Conservation (phyloP, 2,113 vertebrate species). For the Trachemys scripta region DNA sequence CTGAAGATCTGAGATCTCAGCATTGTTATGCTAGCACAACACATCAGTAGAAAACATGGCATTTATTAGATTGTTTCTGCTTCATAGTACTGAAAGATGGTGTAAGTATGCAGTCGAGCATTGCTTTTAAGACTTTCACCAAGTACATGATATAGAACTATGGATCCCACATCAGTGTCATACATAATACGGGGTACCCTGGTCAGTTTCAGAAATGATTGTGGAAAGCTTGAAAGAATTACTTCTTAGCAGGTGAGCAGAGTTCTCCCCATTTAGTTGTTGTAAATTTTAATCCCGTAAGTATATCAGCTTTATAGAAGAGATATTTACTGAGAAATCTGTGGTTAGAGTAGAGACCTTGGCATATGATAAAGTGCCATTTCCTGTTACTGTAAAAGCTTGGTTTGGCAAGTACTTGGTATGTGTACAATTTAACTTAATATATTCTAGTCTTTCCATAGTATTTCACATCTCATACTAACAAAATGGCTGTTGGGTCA, state of each 20-base stretch:
- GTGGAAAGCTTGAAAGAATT: slow-evolving; percentile 36
- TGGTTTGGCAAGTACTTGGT: slow-evolving; percentile 20
- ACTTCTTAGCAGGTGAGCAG: slow-evolving; percentile 51
- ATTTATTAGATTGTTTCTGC: not conserved
- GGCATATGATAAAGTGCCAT: not conserved
- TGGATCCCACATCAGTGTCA: not conserved
- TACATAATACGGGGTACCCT: not conserved
- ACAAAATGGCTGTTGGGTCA: not conserved
- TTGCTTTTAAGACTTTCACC: not conserved
- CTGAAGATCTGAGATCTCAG: not conserved
- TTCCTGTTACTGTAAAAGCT: slow-evolving; percentile 32
- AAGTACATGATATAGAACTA: rapidly evolving
- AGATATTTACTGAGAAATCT: slow-evolving; percentile 51
- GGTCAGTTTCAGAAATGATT: not conserved
- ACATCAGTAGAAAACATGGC: not conserved
- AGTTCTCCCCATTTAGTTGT: slow-evolving; percentile 20
- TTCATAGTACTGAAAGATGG: not conserved
- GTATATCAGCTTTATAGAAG: slow-evolving; percentile 20
- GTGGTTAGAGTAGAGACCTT: slow-evolving; percentile 8
- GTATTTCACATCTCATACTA: not conserved
- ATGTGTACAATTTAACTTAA: not conserved
- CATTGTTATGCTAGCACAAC: not conserved
- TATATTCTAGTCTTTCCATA: not conserved
- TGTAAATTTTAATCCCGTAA: slow-evolving; percentile 34
- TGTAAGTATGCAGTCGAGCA: not conserved